Evolutionary conservation across 2,113 vertebrate species (phyloP).

Genomic region (Etheostoma spectabile): DNA sequence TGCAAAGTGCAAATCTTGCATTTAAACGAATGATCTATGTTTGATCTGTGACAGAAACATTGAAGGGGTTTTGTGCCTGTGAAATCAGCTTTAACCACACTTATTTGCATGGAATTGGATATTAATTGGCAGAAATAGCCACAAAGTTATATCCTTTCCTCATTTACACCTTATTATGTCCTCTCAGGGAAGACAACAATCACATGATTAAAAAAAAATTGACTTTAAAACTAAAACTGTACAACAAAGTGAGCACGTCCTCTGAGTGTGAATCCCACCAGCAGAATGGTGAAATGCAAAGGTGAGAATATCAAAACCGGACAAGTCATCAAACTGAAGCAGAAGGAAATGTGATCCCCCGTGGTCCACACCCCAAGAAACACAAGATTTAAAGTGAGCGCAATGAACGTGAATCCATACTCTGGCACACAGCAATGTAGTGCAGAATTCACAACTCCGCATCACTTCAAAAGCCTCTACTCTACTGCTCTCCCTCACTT

Average conservation of each 20-base stretch:
- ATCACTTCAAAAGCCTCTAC: slow-evolving; percentile 39
- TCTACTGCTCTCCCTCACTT: slow-evolving; percentile 40
- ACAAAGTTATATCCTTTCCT: slow-evolving; percentile 3
- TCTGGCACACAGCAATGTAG: slow-evolving; percentile 24
- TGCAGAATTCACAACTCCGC: slow-evolving; percentile 41
- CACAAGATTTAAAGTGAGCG: slow-evolving; percentile 44
- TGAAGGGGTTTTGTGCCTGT: slow-evolving; percentile 36
- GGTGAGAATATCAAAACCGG: slow-evolving; percentile 48
- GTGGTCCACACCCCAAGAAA: slow-evolving; percentile 29
- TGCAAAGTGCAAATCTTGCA: slow-evolving; percentile 33
- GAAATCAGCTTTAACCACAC: slow-evolving; percentile 71
- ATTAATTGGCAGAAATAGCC: slow-evolving; percentile 56
- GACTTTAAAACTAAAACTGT: slow-evolving; percentile 19
- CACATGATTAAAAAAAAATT: slow-evolving; percentile 8
- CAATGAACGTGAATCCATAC: slow-evolving; percentile 40
- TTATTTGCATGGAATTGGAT: slow-evolving; percentile 72
- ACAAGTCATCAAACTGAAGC: slow-evolving; percentile 24
- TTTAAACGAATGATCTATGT: slow-evolving; percentile 55
- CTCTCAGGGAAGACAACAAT: slow-evolving; percentile 8
- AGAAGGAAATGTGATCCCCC: slow-evolving; percentile 35
- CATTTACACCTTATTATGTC: slow-evolving; percentile 6
- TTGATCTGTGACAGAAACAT: slow-evolving; percentile 53
- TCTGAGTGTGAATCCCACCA: neutral
- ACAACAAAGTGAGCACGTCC: neutral
- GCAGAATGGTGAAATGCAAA: slow-evolving; percentile 16